Percentiles rank a stretch among this genome's conserved stretches.
Conservation (phyloP, 2,113 vertebrate genomes). For the Chunga burmeisteri region DNA sequence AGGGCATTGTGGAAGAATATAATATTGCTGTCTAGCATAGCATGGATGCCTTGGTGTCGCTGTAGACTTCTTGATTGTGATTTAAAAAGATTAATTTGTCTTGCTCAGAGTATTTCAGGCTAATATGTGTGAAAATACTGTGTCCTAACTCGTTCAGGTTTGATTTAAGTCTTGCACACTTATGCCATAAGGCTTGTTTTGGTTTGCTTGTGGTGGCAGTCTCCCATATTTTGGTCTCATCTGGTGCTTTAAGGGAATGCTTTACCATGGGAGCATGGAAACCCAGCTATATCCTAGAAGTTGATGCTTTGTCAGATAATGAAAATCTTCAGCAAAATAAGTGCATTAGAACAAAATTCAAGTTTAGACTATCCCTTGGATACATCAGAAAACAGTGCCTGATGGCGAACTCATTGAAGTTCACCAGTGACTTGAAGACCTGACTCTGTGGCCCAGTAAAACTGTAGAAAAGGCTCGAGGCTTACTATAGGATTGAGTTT, state of each 20-base stretch:
- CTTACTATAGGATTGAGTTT: not conserved
- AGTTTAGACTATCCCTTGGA: not conserved
- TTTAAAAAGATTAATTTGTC: not conserved
- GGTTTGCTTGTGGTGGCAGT: not conserved
- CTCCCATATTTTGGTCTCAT: not conserved
- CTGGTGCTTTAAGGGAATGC: not conserved
- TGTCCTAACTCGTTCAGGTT: not conserved
- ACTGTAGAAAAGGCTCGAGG: not conserved
- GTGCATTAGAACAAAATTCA: not conserved
- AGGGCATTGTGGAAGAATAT: not conserved
- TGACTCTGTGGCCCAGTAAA: not conserved
- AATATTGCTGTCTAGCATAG: not conserved
- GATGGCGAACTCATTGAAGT: not conserved
- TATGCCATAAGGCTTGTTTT: not conserved
- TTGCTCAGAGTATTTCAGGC: not conserved
- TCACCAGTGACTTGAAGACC: not conserved
- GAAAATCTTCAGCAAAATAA: not conserved
- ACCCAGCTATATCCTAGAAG: not conserved
- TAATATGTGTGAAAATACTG: not conserved
- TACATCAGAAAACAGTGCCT: not conserved
- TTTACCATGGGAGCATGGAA: not conserved
- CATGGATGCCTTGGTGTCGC: not conserved
- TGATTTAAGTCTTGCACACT: not conserved
- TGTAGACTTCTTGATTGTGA: not conserved
- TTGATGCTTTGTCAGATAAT: not conserved